phyloP scores from a whole-genome alignment of 1,140 invertebrate genomes.

The Bombus vancouverensis region DNA sequence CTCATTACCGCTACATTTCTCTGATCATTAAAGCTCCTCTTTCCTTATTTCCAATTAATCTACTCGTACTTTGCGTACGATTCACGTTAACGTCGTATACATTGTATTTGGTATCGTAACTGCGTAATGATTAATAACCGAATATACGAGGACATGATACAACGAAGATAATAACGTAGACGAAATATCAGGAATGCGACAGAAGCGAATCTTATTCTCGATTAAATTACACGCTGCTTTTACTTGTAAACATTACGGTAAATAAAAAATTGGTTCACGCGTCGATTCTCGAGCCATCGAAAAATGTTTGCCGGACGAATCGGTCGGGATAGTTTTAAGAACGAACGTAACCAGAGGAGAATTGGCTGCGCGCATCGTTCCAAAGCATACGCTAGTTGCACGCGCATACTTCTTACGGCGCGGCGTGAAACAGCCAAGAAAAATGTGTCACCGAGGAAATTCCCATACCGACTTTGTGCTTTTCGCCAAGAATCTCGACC shows the following conservation, averaged over 20 bases:
- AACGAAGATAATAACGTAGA: not conserved
- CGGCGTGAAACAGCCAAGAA: slow-evolving; percentile 4
- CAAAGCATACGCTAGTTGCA: not conserved
- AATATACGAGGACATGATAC: not conserved
- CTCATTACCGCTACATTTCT: not conserved
- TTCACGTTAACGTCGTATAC: not conserved
- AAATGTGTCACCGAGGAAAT: slow-evolving; percentile 23
- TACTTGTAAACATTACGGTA: not conserved
- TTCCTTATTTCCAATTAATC: not conserved
- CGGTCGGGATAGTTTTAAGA: not conserved
- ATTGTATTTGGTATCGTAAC: not conserved
- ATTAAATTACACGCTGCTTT: not conserved
- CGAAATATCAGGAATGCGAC: not conserved
- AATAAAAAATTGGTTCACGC: not conserved
- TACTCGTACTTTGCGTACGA: not conserved
- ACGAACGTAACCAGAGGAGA: not conserved
- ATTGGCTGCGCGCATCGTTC: not conserved
- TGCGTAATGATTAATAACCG: not conserved
- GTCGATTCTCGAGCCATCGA: not conserved
- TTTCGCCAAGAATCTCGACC: not conserved
- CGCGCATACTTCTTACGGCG: no score
- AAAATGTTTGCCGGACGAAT: not conserved
- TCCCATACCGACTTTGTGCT: not conserved
- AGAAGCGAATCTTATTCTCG: not conserved
- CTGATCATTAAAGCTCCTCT: not conserved